These are phyloP conservation scores for Lasaia peninsularis DNA, from an alignment of 1,140 invertebrate species.

Conservation along the genomic window DNA sequence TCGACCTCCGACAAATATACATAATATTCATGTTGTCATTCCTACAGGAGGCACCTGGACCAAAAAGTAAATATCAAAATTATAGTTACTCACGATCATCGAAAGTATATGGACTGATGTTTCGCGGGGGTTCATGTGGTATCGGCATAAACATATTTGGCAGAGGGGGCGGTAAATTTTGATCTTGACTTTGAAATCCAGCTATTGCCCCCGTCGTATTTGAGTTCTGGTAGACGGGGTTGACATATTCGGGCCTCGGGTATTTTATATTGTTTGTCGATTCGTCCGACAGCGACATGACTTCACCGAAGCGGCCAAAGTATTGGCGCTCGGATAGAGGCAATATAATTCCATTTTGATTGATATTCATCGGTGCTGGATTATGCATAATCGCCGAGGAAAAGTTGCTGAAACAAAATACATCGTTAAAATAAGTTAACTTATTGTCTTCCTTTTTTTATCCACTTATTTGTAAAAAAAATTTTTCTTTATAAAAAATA, in stretches of 20 bases:
- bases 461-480: background rate
- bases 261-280: conserved; percentile 28
- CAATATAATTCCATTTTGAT: conserved; percentile 30
- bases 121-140: conserved; percentile 30
- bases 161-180: conserved; percentile 24
- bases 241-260: conserved; percentile 25
- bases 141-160: conserved; percentile 37
- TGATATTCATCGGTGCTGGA: conserved; percentile 26
- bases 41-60: no score
- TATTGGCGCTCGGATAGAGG: conserved; percentile 28
- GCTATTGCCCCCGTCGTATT: conserved; percentile 15
- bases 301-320: conserved; percentile 28
- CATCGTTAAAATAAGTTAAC: no score
- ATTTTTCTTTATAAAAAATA: no score
- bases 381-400: conserved; percentile 24
- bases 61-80: no score
- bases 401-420: conserved; percentile 27
- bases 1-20: background rate
- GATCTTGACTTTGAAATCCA: conserved; percentile 25
- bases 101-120: conserved; percentile 37
- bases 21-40: no score
- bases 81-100: conserved; percentile 36
- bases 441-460: no score
- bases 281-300: conserved; percentile 29
- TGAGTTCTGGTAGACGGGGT: conserved; percentile 26